These are phyloP conservation scores for Drosophila gunungcola DNA, from an alignment of 1,140 invertebrate species.

Conservation along the genomic window DNA sequence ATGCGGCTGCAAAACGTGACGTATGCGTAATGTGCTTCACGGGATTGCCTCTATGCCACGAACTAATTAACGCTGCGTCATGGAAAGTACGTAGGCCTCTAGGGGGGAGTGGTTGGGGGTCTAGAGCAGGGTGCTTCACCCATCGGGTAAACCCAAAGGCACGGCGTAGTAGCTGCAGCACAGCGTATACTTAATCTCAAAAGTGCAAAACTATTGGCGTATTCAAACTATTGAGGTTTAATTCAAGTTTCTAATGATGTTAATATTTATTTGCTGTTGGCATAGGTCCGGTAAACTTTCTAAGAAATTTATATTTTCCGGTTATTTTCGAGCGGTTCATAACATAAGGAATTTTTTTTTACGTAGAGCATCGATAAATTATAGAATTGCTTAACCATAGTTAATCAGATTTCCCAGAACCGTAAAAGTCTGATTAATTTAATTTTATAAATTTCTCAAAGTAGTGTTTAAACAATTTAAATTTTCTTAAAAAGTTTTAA, in stretches of 20 bases:
- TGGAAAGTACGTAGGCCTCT: slow-evolving; percentile 22
- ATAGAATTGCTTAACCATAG: not conserved
- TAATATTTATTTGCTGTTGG: slow-evolving; percentile 17
- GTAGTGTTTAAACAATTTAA: no score
- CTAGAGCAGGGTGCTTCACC: slow-evolving; percentile 13
- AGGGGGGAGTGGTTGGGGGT: not conserved
- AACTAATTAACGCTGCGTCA: slow-evolving; percentile 42
- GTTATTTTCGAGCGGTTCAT: no score
- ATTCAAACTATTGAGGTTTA: slow-evolving; percentile 15
- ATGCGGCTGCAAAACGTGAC: slow-evolving; percentile 75
- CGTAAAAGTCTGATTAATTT: no score
- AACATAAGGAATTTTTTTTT: not conserved
- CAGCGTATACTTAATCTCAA: slow-evolving; percentile 35
- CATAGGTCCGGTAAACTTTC: slow-evolving; percentile 18
- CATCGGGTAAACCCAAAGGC: slow-evolving; percentile 14
- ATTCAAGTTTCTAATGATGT: not conserved
- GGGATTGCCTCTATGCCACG: slow-evolving; percentile 22
- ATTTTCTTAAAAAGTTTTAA: no score
- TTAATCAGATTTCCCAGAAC: not conserved
- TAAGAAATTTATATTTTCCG: not conserved
- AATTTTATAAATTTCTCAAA: no score
- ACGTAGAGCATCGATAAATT: not conserved
- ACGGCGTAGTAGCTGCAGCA: slow-evolving; percentile 19
- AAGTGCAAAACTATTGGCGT: slow-evolving; percentile 13
- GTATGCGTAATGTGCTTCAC: slow-evolving; percentile 63